Conservation (phyloP, 1,140 invertebrate species). For the Pissodes strobi region DNA sequence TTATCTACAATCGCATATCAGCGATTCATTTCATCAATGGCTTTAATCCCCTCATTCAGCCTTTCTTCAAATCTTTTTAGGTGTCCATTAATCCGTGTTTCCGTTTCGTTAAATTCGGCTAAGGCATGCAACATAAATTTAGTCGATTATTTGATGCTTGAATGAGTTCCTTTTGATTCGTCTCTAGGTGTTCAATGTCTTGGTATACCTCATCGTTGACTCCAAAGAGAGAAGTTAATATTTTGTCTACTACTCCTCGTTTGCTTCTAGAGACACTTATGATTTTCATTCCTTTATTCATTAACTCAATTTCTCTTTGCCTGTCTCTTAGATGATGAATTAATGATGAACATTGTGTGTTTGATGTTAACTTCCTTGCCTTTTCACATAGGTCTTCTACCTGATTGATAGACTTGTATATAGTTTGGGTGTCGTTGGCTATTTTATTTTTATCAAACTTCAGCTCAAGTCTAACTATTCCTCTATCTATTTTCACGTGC, state of each 20-base stretch:
- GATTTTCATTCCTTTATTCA: conserved; percentile 1
- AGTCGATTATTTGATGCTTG: conserved; percentile 8
- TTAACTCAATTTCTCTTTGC: neutral
- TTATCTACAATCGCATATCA: too few species aligned
- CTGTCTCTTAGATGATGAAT: conserved; percentile 8
- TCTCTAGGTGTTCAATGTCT: conserved; percentile 6
- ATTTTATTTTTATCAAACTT: conserved; percentile 16
- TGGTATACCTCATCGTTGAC: too few species aligned
- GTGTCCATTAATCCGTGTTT: neutral
- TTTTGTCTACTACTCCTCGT: conserved; percentile 12
- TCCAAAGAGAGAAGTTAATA: conserved; percentile 11
- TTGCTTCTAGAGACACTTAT: neutral
- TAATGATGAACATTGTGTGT: conserved; percentile 2
- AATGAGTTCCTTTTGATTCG: conserved; percentile 19
- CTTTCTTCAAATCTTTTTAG: neutral
- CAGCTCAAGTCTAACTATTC: conserved; percentile 15
- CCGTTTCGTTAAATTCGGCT: conserved; percentile 11
- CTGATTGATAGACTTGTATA: too few species aligned
- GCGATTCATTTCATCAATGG: too few species aligned
- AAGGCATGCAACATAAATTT: conserved; percentile 19
- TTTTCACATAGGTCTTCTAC: neutral
- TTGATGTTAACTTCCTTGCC: neutral
- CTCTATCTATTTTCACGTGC: conserved; percentile 15
- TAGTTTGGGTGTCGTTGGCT: neutral
- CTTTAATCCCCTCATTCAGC: neutral